These are phyloP conservation scores for Rattus norvegicus DNA, from an alignment of 2,113 vertebrate genomes.

Conservation along the genomic window GRCr8 NC_086019.1:51923501-51924000, in stretches of 20 bases:
- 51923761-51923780: neutral
- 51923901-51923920: too few relatives aligned
- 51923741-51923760: neutral
- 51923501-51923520: neutral
- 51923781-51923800: neutral
- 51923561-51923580: neutral
- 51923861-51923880: too few relatives aligned
- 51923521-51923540: neutral
- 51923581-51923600: neutral
- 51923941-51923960: neutral
- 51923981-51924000: neutral
- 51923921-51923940: neutral
- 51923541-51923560: slow-evolving; percentile 1
- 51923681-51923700: neutral
- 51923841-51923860: neutral
- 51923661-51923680: neutral
- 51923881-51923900: too few relatives aligned
- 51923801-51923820: neutral
- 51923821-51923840: neutral
- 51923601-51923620: neutral
- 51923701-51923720: neutral
- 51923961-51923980: neutral
- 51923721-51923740: neutral
- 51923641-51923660: neutral
- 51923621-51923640: neutral